Evolutionary conservation across 2,113 vertebrate species (phyloP).

Genomic region (Kryptolebias marmoratus): DNA sequence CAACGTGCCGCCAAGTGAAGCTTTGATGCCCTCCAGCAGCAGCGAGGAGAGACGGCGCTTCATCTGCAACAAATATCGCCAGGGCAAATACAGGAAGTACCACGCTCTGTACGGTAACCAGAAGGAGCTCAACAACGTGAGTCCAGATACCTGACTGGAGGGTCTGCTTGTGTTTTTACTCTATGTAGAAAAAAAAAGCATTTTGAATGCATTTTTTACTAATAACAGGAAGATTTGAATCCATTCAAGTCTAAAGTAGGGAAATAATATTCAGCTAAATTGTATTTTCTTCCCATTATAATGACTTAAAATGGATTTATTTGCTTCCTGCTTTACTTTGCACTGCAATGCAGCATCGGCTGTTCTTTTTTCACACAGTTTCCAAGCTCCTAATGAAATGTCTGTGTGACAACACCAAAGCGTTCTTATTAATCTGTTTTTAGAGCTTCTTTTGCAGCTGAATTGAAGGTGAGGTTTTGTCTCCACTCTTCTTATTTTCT

Average conservation of each 20-base stretch:
- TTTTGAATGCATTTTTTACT: no score
- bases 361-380: neutral
- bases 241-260: no score
- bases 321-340: neutral
- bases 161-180: neutral
- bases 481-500: neutral
- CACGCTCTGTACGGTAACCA: slow-evolving; percentile 93
- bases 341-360: neutral
- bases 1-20: slow-evolving; percentile 93
- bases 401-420: no score
- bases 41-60: slow-evolving; percentile 82
- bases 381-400: neutral
- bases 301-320: neutral
- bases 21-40: slow-evolving; percentile 80
- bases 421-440: neutral
- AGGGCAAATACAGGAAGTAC: slow-evolving; percentile 94
- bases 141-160: slow-evolving; percentile 16
- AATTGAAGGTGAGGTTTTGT: neutral
- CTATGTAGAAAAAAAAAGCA: neutral
- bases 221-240: neutral
- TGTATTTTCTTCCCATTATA: no score
- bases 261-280: no score
- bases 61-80: slow-evolving; percentile 89
- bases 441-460: neutral
- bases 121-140: slow-evolving; percentile 90